Base-by-base conservation (phyloP, 2,113 vertebrate genomes). In the Chloroceryle aenea region DNA sequence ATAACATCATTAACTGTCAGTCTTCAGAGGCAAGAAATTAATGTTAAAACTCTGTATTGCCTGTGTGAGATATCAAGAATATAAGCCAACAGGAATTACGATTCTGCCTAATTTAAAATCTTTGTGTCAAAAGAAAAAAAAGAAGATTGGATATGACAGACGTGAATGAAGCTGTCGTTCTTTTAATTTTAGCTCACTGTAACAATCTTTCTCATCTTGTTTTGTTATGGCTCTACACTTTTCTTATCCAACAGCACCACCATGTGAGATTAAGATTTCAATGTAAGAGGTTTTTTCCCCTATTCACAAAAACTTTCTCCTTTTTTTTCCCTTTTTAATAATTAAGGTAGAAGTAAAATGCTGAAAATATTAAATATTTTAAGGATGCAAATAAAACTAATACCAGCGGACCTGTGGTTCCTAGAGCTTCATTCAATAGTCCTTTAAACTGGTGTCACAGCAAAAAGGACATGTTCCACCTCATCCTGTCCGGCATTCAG, bases 121-220 rank as follows among this genome's bases (percentile, higher is more conserved):
- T 96, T 95, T 98, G 88, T 90, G 69, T 98, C 97, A 98, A 97
- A 93, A 96, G 87, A 95, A 94, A 73, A 94, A 97, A 97, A 92
- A 92, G 98, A 98, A 98, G 97, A 98, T 97, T 97, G 95, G 77
- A 76, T 96, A 96, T 89, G 94, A 97, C 97, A 98, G 97, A 98
- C 97, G 98, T 98, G 98, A 98, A 98, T 97, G 95, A 98, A 98
- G 98, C 97, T 98, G 97, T 98, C 93, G 61, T 97, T 97, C 89
- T 97, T 96, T 98, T 98, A 98, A 98, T 99, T 98, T 98, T 98
- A 98, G 98, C 97, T 98, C 90, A n/a, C 93, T 55, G 19, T 97
- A 98, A 98, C 97, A 98, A 89, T 95, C 94, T 95, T 90, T 97
- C 94, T 98, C 88, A 96, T 94, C 84, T 96, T 85, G 77, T 84